These are phyloP conservation scores for Dryobota labecula DNA, from an alignment of 2,888 invertebrate genomes.

Conservation along the genomic window DNA sequence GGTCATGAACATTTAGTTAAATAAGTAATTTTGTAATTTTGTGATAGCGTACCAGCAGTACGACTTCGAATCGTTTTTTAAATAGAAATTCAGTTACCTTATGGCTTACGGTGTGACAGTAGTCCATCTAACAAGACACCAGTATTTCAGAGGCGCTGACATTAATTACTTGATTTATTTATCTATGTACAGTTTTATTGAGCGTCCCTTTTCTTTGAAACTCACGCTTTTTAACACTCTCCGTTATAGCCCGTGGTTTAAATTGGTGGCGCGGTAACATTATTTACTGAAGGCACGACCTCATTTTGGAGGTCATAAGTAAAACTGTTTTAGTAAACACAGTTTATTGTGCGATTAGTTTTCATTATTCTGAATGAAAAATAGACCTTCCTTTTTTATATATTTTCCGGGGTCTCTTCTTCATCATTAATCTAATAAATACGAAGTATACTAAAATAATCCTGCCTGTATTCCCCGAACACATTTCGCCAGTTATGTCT, in stretches of 20 bases:
- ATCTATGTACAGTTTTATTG: slow-evolving; percentile 67
- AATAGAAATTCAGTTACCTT: background rate
- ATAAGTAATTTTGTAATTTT: background rate
- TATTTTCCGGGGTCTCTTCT: background rate
- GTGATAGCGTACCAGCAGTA: background rate
- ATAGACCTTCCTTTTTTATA: background rate
- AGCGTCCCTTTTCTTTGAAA: slow-evolving; percentile 62
- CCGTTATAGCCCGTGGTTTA: slow-evolving; percentile 40
- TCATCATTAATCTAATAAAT: too few species aligned
- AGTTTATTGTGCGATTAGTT: slow-evolving; percentile 23
- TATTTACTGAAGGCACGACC: slow-evolving; percentile 47
- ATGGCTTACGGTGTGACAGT: slow-evolving; percentile 72
- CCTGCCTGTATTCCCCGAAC: too few species aligned
- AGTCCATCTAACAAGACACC: slow-evolving; percentile 68
- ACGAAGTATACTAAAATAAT: too few species aligned
- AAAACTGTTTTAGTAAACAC: slow-evolving; percentile 5
- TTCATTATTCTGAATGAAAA: slow-evolving; percentile 18
- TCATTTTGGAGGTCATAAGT: slow-evolving; percentile 31
- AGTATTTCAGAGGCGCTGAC: slow-evolving; percentile 75
- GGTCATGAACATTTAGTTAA: background rate
- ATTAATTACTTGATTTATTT: slow-evolving; percentile 80
- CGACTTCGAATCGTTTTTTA: background rate
- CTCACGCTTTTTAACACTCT: slow-evolving; percentile 61
- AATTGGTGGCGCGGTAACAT: slow-evolving; percentile 41
- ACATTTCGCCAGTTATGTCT: too few species aligned